These are phyloP conservation scores for Homalodisca vitripennis DNA, from an alignment of 1,140 invertebrate genomes.

Conservation along the genomic window DNA sequence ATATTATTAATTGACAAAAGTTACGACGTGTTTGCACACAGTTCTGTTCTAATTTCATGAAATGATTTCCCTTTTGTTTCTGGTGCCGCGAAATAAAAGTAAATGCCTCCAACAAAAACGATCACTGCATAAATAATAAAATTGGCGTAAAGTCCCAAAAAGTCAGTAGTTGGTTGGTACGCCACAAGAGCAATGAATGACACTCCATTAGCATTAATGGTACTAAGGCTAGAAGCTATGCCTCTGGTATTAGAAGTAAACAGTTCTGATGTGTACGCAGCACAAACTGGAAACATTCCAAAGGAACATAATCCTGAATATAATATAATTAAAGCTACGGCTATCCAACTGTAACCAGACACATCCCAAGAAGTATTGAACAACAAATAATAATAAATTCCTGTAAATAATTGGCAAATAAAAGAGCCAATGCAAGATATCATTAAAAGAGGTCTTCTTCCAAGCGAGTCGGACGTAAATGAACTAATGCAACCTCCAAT, in stretches of 20 bases:
- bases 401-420: constrained; percentile 47
- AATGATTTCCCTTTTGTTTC: constrained; percentile 22
- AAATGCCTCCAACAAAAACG: constrained; percentile 37
- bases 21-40: too few relatives aligned
- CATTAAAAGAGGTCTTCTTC: constrained; percentile 65
- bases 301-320: constrained; percentile 69
- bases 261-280: constrained; percentile 69
- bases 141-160: neutral
- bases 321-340: constrained; percentile 61
- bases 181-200: constrained; percentile 75
- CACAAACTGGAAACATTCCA: constrained; percentile 68
- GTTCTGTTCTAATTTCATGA: neutral
- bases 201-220: constrained; percentile 66
- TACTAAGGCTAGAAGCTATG: constrained; percentile 65
- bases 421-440: constrained; percentile 18
- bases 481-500: constrained; percentile 61
- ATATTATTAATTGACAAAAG: too few relatives aligned
- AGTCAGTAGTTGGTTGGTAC: constrained; percentile 55
- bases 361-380: constrained; percentile 52
- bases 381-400: constrained; percentile 61
- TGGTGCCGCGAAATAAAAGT: constrained; percentile 8
- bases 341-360: constrained; percentile 55
- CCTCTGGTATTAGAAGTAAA: constrained; percentile 69
- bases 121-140: neutral
- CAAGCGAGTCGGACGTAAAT: constrained; percentile 66